Evolutionary conservation across 2,113 vertebrate genomes (phyloP), one percentile per base, ranked within the genome.

Genomic region (Chlamydotis undulata): DNA sequence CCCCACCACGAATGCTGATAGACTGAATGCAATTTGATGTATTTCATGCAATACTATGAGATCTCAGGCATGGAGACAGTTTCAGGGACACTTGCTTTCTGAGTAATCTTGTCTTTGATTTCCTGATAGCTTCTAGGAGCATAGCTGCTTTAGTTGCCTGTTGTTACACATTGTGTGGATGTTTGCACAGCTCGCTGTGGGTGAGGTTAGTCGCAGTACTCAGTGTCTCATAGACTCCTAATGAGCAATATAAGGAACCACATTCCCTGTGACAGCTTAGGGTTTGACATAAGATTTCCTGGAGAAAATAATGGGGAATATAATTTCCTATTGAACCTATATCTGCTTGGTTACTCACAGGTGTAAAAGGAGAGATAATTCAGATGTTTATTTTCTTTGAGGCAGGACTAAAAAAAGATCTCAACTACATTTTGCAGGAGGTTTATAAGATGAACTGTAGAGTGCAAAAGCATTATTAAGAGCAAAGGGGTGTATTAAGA

Each of bases 51-150:
- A 11, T 41, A 43, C 12, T 41, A 8, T 11, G n/a, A 88, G 28
- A 52, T 64, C 75, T 83, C 9, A 6, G 60, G 8, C 12, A 83
- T 50, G 23, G 19, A 90, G 19, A 55, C 31, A 59, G 55, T 93
- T 88, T 86, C n/a, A 43, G 64, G 29, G 47, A 57, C 77, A 52
- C 14, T 35, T 50, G 24, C n/a, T 26, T 70, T 95, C 45, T 90
- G 76, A 86, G 28, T 93, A 61, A 77, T 77, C 45, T 65, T 57
- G 26, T 22, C 43, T 83, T 89, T 70, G 25, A 68, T 93, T 94
- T 95, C 29, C 43, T 33, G 37, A 16, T 24, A 52, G 22, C 43
- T 92, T 59, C 24, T 59, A 70, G 50, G 31, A 74, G 5, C 21
- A n/a, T 1, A 28, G 50, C 18, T 88, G 14, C 45, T 88, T 77